A percentile compares a stretch with the other conserved stretches of the same genome.
Conservation (phyloP, 1,140 invertebrate genomes). For the Xylocopa sonorina region DNA sequence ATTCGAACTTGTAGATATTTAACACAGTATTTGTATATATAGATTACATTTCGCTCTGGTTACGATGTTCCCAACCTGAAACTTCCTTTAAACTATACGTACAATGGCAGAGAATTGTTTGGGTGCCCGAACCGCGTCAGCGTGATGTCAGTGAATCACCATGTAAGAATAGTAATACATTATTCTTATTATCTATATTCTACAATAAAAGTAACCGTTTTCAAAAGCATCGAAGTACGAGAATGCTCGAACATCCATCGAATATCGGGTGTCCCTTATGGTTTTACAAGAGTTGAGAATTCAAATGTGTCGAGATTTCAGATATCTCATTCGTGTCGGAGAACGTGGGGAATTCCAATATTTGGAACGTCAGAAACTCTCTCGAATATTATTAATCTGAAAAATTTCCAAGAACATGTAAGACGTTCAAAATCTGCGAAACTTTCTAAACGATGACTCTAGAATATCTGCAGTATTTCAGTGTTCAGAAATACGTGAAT, state of each 20-base stretch:
- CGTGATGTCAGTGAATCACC: slow-evolving; percentile 27
- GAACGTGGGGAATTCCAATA: no score
- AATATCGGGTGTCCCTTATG: background rate
- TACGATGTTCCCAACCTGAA: background rate
- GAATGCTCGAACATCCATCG: background rate
- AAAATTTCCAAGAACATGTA: no score
- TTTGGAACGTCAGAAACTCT: no score
- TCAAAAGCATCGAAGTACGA: background rate
- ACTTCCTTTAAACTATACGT: slow-evolving; percentile 28
- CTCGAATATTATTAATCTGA: no score
- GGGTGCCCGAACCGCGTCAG: slow-evolving; percentile 15
- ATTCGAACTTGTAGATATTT: slow-evolving; percentile 60
- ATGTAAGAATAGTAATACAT: slow-evolving; percentile 49
- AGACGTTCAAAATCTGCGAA: no score
- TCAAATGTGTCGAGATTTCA: background rate
- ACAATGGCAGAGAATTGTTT: slow-evolving; percentile 37
- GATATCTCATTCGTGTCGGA: no score
- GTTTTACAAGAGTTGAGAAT: background rate
- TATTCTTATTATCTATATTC: slow-evolving; percentile 59
- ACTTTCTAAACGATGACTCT: no score
- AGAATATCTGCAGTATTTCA: no score
- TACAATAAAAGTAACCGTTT: slow-evolving; percentile 48
- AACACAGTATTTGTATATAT: slow-evolving; percentile 67
- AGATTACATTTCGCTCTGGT: slow-evolving; percentile 41
- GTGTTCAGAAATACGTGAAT: no score